phyloP scores from a whole-genome alignment of 2,888 invertebrate genomes.

The Dynastes grantii region DNA sequence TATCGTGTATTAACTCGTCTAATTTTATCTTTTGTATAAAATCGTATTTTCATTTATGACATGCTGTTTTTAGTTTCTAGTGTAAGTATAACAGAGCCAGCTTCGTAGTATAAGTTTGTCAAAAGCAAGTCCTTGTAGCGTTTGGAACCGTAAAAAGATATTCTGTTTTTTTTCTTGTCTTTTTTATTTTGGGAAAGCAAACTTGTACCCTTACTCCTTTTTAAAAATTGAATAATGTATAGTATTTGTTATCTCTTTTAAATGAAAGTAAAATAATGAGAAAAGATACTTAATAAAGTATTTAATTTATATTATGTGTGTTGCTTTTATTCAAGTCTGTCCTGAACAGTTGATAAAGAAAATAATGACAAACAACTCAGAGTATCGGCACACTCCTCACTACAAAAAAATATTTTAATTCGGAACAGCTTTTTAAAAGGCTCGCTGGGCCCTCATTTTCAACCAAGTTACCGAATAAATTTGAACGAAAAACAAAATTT shows the following conservation, averaged over 20 bases:
- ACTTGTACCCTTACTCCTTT: neutral
- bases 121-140: too few species aligned
- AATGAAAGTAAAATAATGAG: constrained; percentile 5
- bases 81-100: too few species aligned
- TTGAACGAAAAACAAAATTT: too few species aligned
- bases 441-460: too few species aligned
- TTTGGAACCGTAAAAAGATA: neutral
- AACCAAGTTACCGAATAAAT: too few species aligned
- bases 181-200: neutral
- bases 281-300: constrained; percentile 21
- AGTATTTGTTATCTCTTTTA: constrained; percentile 22
- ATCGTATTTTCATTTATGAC: neutral
- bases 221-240: constrained; percentile 9
- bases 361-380: too few species aligned
- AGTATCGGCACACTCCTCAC: too few species aligned
- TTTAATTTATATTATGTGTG: constrained; percentile 21
- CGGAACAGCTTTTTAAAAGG: too few species aligned
- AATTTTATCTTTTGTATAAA: constrained; percentile 23
- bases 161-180: neutral
- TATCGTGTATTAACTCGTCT: constrained; percentile 23
- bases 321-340: neutral
- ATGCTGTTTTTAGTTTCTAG: neutral
- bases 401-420: too few species aligned
- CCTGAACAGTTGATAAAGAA: neutral
- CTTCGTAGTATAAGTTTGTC: too few species aligned